These are phyloP conservation scores for Hirundichthys speculiger DNA, from an alignment of 2,113 vertebrate genomes.

Conservation along the genomic window DNA sequence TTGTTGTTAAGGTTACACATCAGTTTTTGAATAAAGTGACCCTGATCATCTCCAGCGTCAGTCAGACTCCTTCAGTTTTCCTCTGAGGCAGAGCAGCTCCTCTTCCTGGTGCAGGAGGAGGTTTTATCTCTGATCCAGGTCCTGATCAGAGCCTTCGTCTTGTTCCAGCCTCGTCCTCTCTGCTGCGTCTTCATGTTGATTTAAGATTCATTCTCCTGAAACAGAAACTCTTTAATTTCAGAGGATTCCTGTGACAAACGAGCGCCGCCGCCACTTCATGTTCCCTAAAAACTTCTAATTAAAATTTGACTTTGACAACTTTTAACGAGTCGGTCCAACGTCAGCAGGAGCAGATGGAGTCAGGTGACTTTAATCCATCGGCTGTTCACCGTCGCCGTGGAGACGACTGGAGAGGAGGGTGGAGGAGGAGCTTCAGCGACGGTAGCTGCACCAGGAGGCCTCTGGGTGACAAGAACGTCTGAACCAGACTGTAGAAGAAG, in stretches of 20 bases:
- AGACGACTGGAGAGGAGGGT: neutral
- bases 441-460: too few relatives aligned
- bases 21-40: too few relatives aligned
- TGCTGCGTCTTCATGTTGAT: conserved; percentile 54
- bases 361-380: neutral
- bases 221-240: conserved; percentile 51
- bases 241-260: conserved; percentile 46
- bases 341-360: neutral
- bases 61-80: too few relatives aligned
- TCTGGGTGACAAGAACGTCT: too few relatives aligned
- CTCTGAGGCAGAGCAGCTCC: neutral
- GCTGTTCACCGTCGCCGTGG: neutral
- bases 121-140: neutral
- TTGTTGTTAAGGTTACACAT: too few relatives aligned
- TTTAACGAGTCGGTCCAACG: conserved; percentile 5
- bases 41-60: too few relatives aligned
- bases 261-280: conserved; percentile 38
- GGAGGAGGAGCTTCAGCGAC: too few relatives aligned
- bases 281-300: conserved; percentile 57
- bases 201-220: conserved; percentile 53
- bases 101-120: neutral
- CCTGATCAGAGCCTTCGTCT: neutral
- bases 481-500: too few relatives aligned
- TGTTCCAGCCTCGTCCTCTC: neutral
- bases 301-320: conserved; percentile 57